Evolutionary conservation across 2,797 vertebrate genomes (phyloP), one percentile per base, ranked within the genome.

Genomic region (Denticeps clupeoides): DNA sequence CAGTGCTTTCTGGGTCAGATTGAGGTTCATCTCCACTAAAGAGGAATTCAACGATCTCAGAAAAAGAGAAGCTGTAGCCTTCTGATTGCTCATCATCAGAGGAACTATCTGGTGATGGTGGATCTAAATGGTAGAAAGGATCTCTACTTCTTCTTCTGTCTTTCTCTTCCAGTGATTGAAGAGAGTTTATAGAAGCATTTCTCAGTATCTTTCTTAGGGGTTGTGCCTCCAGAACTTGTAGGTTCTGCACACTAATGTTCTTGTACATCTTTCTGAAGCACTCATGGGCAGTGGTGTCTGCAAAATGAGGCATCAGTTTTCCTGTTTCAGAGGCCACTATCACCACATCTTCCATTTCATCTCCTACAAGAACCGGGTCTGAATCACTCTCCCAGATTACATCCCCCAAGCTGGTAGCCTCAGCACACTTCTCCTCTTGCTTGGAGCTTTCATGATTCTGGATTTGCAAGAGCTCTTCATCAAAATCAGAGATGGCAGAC

Each of bases 161-260:
- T 12, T 51, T 55, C 29, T 31, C 63, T 47, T 68, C 45, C 4
- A 73, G 24, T 15, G 59, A 38, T 2, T 32, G 32, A 13, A 55
- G 40, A 7, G 61, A 56, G 35, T 53, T 62, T 37, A 72, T 42
- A 10, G 63, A 45, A 35, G 55, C 56, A 9, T 41, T 45, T 60
- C 62, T 70, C 47, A 41, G 26, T 1, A 12, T 50, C 45, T 40
- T 21, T 25, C 27, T 49, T 0, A 59, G 42, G 3, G 68, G 58
- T 19, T 73, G 52, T 15, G 60, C 63, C 11, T 74, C 63, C n/a
- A 83, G 58, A 15, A 70, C 68, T 25, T 29, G 64, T 5, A 83
- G 64, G 64, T 84, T 76, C 16, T 73, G 71, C 47, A 80, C 63
- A 1, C 72, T 84, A 33, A 69, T 15, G 26, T 74, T 82, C 73